A percentile compares a stretch with the other conserved stretches of the same genome.
Conservation (phyloP, 2,888 invertebrate genomes). For the Pycnomerus fuliginosus region DNA sequence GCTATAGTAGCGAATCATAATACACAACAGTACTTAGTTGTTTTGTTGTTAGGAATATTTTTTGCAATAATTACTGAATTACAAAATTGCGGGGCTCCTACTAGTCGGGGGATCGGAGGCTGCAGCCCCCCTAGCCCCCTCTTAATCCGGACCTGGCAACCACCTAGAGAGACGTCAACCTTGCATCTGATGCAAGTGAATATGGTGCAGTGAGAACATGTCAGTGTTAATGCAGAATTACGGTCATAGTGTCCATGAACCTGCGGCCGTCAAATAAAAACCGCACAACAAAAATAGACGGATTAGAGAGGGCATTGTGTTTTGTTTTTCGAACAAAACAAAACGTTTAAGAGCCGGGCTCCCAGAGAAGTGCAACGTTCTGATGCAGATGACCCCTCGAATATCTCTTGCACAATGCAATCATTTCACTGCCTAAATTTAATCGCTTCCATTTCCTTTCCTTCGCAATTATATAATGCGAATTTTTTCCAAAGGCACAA, state of each 20-base stretch:
- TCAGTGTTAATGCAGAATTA: conserved; percentile 39
- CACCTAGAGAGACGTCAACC: no score
- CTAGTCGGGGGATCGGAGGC: no score
- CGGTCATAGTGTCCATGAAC: conserved; percentile 44
- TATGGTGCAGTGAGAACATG: conserved; percentile 30
- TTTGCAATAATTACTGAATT: no score
- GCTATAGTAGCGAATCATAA: no score
- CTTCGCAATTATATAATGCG: conserved; percentile 16
- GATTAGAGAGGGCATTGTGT: conserved; percentile 31
- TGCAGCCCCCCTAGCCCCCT: no score
- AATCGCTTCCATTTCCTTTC: conserved; percentile 20
- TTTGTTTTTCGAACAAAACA: conserved; percentile 35
- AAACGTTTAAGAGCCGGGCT: conserved; percentile 28
- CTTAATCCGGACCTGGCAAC: no score
- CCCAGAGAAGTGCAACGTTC: conserved; percentile 22
- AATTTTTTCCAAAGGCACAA: conserved; percentile 10
- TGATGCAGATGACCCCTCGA: conserved; percentile 20
- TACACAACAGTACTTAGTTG: no score
- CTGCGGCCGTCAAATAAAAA: conserved; percentile 37
- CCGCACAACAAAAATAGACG: conserved; percentile 30
- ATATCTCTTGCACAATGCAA: conserved; percentile 22
- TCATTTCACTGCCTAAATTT: conserved; percentile 23
- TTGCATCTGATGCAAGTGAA: conserved; percentile 8
- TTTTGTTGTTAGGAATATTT: no score
- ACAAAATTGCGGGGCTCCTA: no score